Evolutionary conservation across 2,113 vertebrate species (phyloP), one percentile per base, ranked within the genome.

Genomic region (Mesitornis unicolor): DNA sequence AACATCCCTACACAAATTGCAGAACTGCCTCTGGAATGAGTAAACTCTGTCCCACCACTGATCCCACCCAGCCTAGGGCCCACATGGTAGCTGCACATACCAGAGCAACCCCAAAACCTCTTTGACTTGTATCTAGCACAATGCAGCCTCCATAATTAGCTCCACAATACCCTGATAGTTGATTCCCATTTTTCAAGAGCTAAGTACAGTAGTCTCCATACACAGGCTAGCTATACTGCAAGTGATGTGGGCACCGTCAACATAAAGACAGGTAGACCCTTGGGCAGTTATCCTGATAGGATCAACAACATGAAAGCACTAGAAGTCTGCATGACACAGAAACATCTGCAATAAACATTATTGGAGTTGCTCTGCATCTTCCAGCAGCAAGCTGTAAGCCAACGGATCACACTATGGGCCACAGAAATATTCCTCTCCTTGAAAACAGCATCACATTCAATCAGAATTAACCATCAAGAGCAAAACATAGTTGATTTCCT

Each of bases 91-190:
- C 24, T 33, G 35, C 12, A 24, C 4, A 2, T 5, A 38, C 6
- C 5, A 70, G 7, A 60, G 33, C 24, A 40, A 17, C 35, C n/a
- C 25, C n/a, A 6, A 45, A 59, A 48, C 31, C 15, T 22, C 40
- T 38, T 76, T 29, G 28, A 3, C 50, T 31, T 45, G 10, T 43
- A 45, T 40, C 35, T 16, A 17, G 26, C 24, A 38, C 40, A 75
- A 7, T 3, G 8, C 26, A 54, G 7, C 28, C 10, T 29, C 60
- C 26, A 8, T 25, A 71, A 53, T 42, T 57, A 48, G 24, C 64
- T 76, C 54, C 24, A 10, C 31, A 33, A 42, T 16, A 35, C 9
- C 33, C 0, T n/a, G 1, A 20, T 17, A n/a, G 42, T 31, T 1
- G 5, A 75, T 47, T 35, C 16, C 31, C 24, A 33, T 56, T 50